Base-by-base conservation (phyloP, 2,888 invertebrate genomes). In the Epirrhoe alternata region DNA sequence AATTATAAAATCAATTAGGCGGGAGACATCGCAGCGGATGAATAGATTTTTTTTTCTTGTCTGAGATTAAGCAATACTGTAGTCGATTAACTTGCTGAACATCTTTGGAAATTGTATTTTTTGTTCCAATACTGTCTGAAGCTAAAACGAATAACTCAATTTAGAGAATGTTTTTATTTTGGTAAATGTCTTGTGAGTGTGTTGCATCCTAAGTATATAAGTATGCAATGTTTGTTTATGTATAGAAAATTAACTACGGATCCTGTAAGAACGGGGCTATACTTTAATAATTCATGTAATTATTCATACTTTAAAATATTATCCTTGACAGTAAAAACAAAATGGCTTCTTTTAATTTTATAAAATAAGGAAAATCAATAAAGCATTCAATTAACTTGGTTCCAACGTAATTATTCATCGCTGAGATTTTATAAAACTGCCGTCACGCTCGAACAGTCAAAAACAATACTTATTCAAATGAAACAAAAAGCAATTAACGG, bases 381-480 rank as follows among this genome's bases (percentile, higher is more conserved):
- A 85, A 81, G 77, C 79, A 84, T 86, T 86, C 81, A 87, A 86
- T 88, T 86, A 86, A 81, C 82, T 83, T 84, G 77, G 78, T 82
- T 81, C 77, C 75, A 84, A 81, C 82, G 85, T 81, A 87, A 88
- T 87, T 89, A 92, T 91, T 91, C 91, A 92, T 91, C 84, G 83
- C 75, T 67, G 80, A 81, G 87, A 87, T 90, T 90, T 88, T 86
- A 88, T 86, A 88, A 89, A 91, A 88, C 78, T 86, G 68, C 70
- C 87, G 81, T 87, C 81, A 86, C 89, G 90, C 88, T 87, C 76
- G 86, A 89, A 83, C 89, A 92, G 90, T 92, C 91, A 92, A 92
- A 92, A 92, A 92, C 92, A 92, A 92, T 91, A 92, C 91, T 93
- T 92, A 92, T 92, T 93, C 90, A 92, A 92, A 92, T 90, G 89